phyloP scores from a whole-genome alignment of 2,888 invertebrate species.

The Amphipyra tragopoginis region DNA sequence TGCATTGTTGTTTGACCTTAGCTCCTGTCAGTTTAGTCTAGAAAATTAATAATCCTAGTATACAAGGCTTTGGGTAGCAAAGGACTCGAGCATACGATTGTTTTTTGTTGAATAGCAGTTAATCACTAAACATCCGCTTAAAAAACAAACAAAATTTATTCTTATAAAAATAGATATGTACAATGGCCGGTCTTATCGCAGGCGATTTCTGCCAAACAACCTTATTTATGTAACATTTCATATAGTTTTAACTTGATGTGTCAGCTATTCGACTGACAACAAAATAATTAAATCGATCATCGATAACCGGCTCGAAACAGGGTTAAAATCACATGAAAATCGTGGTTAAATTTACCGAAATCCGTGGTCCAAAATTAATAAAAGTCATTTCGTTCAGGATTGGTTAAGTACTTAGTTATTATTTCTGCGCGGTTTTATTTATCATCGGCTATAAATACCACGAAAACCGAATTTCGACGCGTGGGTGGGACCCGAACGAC shows the following conservation, averaged over 20 bases:
- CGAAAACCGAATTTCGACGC: constrained; percentile 46
- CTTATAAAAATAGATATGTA: no score
- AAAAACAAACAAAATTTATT: no score
- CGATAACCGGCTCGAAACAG: no score
- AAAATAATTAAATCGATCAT: neutral
- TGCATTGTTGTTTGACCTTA: no score
- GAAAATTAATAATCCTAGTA: no score
- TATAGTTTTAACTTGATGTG: neutral
- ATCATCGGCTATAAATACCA: constrained; percentile 53
- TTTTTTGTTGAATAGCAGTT: no score
- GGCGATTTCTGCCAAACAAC: no score
- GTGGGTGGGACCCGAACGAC: constrained; percentile 45
- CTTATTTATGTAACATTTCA: no score
- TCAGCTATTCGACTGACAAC: neutral
- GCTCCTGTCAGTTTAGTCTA: no score
- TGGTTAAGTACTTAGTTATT: constrained; percentile 46
- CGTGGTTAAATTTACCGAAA: constrained; percentile 28
- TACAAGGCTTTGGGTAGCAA: neutral
- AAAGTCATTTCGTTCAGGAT: constrained; percentile 34
- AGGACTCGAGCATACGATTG: no score
- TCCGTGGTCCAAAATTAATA: constrained; percentile 35
- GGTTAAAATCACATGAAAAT: neutral
- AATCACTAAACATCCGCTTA: neutral
- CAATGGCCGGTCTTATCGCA: no score
- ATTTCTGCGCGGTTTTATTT: constrained; percentile 53